These are phyloP conservation scores for Paedocypris micromegethes DNA, from an alignment of 2,797 vertebrate species.

Conservation along the genomic window DNA sequence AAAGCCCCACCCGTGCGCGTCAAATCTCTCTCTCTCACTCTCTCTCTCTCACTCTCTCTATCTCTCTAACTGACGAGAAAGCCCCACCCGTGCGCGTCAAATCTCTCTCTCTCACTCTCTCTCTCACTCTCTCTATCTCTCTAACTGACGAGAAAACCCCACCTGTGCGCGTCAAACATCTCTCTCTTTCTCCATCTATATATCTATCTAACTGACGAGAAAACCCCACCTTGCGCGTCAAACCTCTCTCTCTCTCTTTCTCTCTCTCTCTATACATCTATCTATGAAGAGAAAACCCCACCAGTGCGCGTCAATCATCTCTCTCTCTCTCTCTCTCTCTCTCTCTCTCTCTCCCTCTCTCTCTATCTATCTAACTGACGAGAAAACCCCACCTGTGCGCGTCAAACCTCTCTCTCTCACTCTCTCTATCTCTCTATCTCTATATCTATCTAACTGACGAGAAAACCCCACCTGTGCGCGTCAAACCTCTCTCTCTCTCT, in stretches of 20 bases:
- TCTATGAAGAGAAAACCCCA: slow-evolving; percentile 16
- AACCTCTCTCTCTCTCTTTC: background rate
- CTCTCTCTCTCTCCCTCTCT: too few relatives aligned
- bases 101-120: background rate
- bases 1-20: slow-evolving; percentile 5
- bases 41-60: too few relatives aligned
- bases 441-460: slow-evolving; percentile 15
- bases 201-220: slow-evolving; percentile 1
- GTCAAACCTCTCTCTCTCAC: background rate
- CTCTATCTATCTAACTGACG: slow-evolving; percentile 14
- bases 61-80: slow-evolving; percentile 10
- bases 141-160: slow-evolving; percentile 17
- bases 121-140: too few relatives aligned
- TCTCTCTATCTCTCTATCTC: too few relatives aligned
- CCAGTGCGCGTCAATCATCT: background rate
- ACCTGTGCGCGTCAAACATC: background rate
- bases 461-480: slow-evolving; percentile 8
- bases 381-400: slow-evolving; percentile 9
- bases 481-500: background rate
- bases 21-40: background rate
- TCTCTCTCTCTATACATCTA: too few relatives aligned
- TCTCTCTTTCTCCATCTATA: too few relatives aligned
- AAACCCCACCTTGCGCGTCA: slow-evolving; percentile 9
- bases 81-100: slow-evolving; percentile 8
- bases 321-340: too few relatives aligned